Percentiles rank a stretch among this genome's conserved stretches.
Conservation (phyloP, 2,888 invertebrate species). For the Himalopsyche japonica region DNA sequence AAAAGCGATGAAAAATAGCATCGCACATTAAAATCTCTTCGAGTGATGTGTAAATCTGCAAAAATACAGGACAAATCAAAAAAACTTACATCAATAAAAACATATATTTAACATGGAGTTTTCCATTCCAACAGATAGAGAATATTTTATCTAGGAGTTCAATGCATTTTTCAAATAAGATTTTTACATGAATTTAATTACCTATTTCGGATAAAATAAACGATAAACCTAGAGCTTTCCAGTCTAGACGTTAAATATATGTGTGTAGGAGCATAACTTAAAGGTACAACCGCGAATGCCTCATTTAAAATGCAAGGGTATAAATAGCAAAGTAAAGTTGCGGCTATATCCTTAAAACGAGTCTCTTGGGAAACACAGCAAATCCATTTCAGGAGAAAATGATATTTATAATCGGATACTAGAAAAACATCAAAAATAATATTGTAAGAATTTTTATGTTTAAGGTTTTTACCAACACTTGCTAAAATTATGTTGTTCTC, state of each 20-base stretch:
- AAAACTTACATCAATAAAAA: too few species aligned
- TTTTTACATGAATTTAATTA: not conserved
- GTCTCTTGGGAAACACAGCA: not conserved
- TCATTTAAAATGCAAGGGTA: conserved; percentile 15
- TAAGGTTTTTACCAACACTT: too few species aligned
- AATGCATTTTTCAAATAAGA: not conserved
- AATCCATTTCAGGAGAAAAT: not conserved
- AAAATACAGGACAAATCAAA: too few species aligned
- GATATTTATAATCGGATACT: not conserved
- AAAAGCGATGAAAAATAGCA: too few species aligned
- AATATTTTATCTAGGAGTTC: not conserved
- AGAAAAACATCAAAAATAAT: not conserved
- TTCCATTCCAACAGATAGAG: too few species aligned
- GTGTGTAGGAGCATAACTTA: not conserved
- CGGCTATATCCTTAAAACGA: conserved; percentile 7
- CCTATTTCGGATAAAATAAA: not conserved
- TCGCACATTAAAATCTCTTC: too few species aligned
- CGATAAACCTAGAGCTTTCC: not conserved
- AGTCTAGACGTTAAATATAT: not conserved
- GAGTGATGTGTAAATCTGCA: too few species aligned
- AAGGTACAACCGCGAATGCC: not conserved
- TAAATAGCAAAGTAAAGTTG: conserved; percentile 16
- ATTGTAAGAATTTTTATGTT: not conserved
- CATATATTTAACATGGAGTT: too few species aligned
- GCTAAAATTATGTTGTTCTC: too few species aligned